These are phyloP conservation scores for Hippocampus mohnikei DNA, from an alignment of 2,113 vertebrate species.

Conservation along the genomic window DNA sequence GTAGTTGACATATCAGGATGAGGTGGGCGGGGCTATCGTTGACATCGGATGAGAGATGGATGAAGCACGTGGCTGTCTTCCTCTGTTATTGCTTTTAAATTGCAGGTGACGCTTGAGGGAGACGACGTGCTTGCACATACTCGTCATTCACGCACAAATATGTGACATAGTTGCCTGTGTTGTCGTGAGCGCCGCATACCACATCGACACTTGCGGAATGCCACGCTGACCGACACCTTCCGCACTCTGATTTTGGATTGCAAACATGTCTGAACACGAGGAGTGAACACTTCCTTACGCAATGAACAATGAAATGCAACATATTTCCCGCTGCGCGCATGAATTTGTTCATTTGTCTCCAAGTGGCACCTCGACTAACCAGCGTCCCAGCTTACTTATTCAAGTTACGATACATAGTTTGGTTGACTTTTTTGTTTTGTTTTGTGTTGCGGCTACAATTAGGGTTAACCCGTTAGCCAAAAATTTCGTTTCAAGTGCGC, in stretches of 20 bases:
- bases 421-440: no score
- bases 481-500: no score
- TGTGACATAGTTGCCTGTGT: conserved; percentile 18
- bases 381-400: neutral
- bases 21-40: no score
- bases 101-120: neutral
- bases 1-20: conserved; percentile 37
- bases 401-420: neutral
- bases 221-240: conserved; percentile 8
- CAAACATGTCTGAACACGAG: conserved; percentile 9
- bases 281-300: neutral
- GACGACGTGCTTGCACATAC: neutral
- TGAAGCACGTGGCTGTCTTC: neutral
- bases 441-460: no score
- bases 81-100: conserved; percentile 1
- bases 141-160: neutral
- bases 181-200: neutral
- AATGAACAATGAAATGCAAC: neutral
- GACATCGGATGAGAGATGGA: conserved; percentile 1
- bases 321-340: neutral
- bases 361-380: neutral
- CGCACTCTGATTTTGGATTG: neutral
- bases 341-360: no score
- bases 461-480: no score
- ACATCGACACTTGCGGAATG: conserved; percentile 11